These are phyloP conservation scores for Atethmia centrago DNA, from an alignment of 2,888 invertebrate genomes.

Conservation along the genomic window DNA sequence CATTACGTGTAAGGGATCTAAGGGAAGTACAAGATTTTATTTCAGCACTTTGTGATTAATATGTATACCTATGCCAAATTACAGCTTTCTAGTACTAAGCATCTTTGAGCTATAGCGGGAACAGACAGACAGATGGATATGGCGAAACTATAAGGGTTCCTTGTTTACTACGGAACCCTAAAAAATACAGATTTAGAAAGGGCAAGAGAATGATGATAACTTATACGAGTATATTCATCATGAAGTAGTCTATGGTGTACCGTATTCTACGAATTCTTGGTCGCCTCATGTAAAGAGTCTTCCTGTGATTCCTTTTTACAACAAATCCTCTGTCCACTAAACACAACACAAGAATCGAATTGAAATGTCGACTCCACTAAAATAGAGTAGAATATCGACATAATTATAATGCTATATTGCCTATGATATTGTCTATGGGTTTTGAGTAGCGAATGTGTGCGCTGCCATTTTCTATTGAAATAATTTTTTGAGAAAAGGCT, in stretches of 20 bases:
- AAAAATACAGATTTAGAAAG: not conserved
- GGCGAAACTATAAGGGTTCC: too few species aligned
- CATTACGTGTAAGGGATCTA: too few species aligned
- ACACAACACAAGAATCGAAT: not conserved
- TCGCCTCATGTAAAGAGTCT: not conserved
- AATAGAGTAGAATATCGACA: not conserved
- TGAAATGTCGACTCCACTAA: constrained; percentile 7
- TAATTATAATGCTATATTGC: constrained; percentile 17
- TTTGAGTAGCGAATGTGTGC: constrained; percentile 81
- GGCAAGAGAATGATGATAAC: not conserved
- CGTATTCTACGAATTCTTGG: too few species aligned
- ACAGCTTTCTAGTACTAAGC: too few species aligned
- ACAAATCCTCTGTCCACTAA: not conserved
- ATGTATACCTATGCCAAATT: too few species aligned
- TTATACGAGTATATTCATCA: too few species aligned
- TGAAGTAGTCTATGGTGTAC: too few species aligned
- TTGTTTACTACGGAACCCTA: too few species aligned
- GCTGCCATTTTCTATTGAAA: constrained; percentile 87
- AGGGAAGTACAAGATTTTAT: too few species aligned
- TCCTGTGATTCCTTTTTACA: not conserved
- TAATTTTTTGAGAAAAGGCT: constrained; percentile 73
- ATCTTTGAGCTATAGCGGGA: too few species aligned
- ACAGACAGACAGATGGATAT: too few species aligned
- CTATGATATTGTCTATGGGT: constrained; percentile 75
- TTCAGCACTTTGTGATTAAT: too few species aligned